Percentiles rank a stretch among this genome's conserved stretches.
Conservation (phyloP, 2,888 invertebrate genomes). For the Leucania comma region DNA sequence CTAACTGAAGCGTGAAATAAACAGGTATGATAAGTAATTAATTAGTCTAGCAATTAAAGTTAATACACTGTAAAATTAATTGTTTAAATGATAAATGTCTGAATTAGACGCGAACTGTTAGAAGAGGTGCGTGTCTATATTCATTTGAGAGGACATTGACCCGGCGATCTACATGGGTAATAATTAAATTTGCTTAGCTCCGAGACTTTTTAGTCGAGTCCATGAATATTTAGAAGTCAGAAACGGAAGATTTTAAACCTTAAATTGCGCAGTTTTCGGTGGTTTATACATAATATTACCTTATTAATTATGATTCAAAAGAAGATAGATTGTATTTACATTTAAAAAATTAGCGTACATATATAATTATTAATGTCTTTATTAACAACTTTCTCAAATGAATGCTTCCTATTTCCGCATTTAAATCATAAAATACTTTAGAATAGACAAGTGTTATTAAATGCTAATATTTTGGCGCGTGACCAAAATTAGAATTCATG, state of each 20-base stretch:
- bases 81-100: constrained; percentile 25
- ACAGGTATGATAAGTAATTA: background rate
- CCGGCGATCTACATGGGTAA: constrained; percentile 34
- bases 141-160: constrained; percentile 45
- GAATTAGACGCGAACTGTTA: constrained; percentile 22
- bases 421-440: background rate
- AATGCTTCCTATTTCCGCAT: constrained; percentile 10
- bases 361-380: constrained; percentile 28
- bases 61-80: constrained; percentile 38
- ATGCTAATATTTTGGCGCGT: background rate
- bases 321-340: constrained; percentile 2
- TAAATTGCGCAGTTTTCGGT: constrained; percentile 16
- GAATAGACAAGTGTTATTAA: too few species aligned
- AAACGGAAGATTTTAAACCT: constrained; percentile 17
- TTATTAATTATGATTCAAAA: constrained; percentile 36
- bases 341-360: background rate
- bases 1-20: background rate
- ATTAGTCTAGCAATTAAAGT: constrained; percentile 30
- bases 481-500: background rate
- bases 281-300: constrained; percentile 4
- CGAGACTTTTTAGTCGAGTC: constrained; percentile 37
- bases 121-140: constrained; percentile 19
- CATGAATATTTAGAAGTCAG: constrained; percentile 54
- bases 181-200: constrained; percentile 29
- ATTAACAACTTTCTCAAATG: constrained; percentile 39